Conservation (phyloP, 2,888 invertebrate genomes). For the Spisula subtruncata region DNA sequence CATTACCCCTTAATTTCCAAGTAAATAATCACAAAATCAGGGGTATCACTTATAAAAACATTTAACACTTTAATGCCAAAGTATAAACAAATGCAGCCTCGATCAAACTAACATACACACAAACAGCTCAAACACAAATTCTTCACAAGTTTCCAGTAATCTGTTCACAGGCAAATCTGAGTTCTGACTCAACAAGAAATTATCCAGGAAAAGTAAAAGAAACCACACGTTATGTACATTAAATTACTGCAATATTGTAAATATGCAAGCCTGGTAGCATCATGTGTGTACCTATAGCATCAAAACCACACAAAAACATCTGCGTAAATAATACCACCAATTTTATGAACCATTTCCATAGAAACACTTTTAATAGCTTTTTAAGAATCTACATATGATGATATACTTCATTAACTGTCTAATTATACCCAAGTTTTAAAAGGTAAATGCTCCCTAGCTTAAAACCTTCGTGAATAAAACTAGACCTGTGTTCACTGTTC, state of each 20-base stretch:
- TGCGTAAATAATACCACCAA: slow-evolving; percentile 49
- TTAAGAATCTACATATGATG: not conserved
- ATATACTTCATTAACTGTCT: not conserved
- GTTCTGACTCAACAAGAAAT: slow-evolving; percentile 1
- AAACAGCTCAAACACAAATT: not conserved
- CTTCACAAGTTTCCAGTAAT: not conserved
- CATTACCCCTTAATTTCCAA: too few relatives aligned
- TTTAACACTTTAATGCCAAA: not conserved
- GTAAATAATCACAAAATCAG: too few relatives aligned
- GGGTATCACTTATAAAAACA: too few relatives aligned
- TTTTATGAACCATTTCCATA: slow-evolving; percentile 51
- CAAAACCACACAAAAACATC: slow-evolving; percentile 44
- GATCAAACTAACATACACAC: not conserved
- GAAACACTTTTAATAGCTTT: slow-evolving; percentile 31
- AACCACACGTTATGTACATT: slow-evolving; percentile 2
- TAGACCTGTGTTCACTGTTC: too few relatives aligned
- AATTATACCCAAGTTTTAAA: not conserved
- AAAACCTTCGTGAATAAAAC: not conserved
- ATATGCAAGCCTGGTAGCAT: not conserved
- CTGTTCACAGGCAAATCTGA: too few relatives aligned
- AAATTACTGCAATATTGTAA: slow-evolving; percentile 10
- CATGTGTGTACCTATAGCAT: too few relatives aligned
- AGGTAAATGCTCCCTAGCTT: not conserved
- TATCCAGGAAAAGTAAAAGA: not conserved
- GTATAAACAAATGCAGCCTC: not conserved